Evolutionary conservation across 2,113 vertebrate species (phyloP), one percentile per base, ranked within the genome.

Genomic region (Columbina picui): DNA sequence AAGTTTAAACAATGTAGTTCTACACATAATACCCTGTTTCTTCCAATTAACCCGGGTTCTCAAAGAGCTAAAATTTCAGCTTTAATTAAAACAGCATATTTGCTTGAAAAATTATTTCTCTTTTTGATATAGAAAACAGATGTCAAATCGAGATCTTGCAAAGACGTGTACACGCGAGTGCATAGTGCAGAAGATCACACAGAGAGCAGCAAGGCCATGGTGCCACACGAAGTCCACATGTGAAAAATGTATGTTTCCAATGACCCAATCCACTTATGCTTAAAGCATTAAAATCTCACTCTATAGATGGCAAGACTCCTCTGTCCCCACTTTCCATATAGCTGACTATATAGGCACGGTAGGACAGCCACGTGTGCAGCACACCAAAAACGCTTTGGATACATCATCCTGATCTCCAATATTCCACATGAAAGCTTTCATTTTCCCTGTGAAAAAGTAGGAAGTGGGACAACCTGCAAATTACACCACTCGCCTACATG

Each of bases 151-250:
- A 77, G 79, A 80, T 67, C 68, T 43, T 85, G 71, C 61, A 67
- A 39, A 63, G 71, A 68, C 1, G 1, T 23, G 79, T 26, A 77
- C 71, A 45, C 52, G 36, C 20, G 80, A 67, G 89, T 65, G 84
- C 83, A 83, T 25, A 85, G 84, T 70, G 84, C 89, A 91, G 89
- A 71, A 75, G 65, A 38, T 14, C 12, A 23, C 2, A 70, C 43
- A 74, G 57, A 85, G 68, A 87, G 86, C 81, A 82, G 88, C 94
- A 81, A 95, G 88, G 95, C 76, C 88, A 86, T 71, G 2, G 27
- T 5, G 56, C 52, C 94, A 84, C 36, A 3, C 4, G 2, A 39
- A 79, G 43, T 87, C 75, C 88, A 52, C 34, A 2, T 3, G 50
- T 73, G 78, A 30, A 87, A 75, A 49, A 70, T 19, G 5, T 4